Base-by-base conservation (phyloP, 2,888 invertebrate species). In the Lottia gigantea region DNA sequence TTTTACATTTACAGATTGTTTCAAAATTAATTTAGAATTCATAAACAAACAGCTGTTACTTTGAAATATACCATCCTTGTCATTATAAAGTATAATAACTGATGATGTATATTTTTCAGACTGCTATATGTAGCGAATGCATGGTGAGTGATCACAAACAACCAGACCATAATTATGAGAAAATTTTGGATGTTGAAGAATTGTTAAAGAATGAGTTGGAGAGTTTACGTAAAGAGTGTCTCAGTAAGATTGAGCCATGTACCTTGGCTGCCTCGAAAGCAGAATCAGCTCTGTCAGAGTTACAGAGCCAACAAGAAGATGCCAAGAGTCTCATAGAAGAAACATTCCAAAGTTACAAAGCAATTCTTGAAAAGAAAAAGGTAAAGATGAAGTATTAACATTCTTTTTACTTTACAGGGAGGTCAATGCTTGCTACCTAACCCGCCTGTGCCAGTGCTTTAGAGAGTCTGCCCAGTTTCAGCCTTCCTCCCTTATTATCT, bases 81-180 rank as follows among this genome's bases (percentile, higher is more conserved):
- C 40, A 40, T 40, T 40, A 11, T 1, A 40, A 8, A 8, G 40
- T 40, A 4, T 8, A 40, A 40, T 8, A 40, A 40, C 40, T 40
- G 11, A 8, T 40, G 2, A 40, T 8, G 11, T 40, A 40, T 26
- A 46, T 64, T 68, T 76, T 77, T 4, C 92, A 95, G 91, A 92
- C 93, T 76, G 93, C 95, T 40, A 93, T 95, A 75, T 97, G 96
- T 90, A 93, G 93, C 82, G 95, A 96, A 89, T 97, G 97, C 89
- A 91, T 94, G 76, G 92, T 94, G 75, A 91, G 92, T 49, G 94
- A 94, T 75, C 96, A 97, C 87, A 94, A 94, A 89, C 93, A 93
- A 64, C 91, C 92, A 19, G 93, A 93, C 64, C 96, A 96, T 90
- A 93, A 93, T 80, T 94, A 94, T 84, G 96, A 96, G 87, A 92